Evolutionary conservation across 2,888 invertebrate genomes (phyloP), one percentile per base, ranked within the genome.

Genomic region (Drosophila kuntzei): DNA sequence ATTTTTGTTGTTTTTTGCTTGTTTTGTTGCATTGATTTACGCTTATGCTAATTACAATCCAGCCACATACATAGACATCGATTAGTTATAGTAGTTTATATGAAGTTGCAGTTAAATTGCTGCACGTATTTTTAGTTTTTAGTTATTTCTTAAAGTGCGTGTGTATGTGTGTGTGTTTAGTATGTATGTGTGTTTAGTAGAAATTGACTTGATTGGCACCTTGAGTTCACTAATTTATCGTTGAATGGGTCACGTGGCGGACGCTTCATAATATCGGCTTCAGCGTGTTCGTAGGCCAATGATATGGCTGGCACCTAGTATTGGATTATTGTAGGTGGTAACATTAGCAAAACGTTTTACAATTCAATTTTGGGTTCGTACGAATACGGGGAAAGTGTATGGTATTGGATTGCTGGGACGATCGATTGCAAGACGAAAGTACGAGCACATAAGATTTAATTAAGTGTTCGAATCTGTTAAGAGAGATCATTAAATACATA

Each of bases 241-340:
- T 94, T 95, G 93, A 94, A 94, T 85, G 96, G 96, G 93, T 96
- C 95, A 94, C 96, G 94, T 91, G 96, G 96, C 90, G 95, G 95
- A 91, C 96, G 94, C 94, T 96, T 96, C 96, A 96, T 96, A 93
- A 97, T 97, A 94, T 97, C 96, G 90, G 95, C 95, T 93, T 96
- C 96, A 82, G 96, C 96, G 93, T 95, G 95, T 94, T 97, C 96
- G 93, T 96, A 97, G 92, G 96, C 96, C 93, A 97, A 94, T 86
- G 96, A 96, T 93, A 97, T 97, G 92, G 96, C 96, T 90, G 96
- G 96, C 93, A 94, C 93, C 94, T 92, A 90, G 69, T 88, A 83
- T 75, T 87, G 71, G 76, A 83, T 79, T 76, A 75, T 80, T 71
- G 69, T 73, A 84, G 85, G 71, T 83, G 72, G 69, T 84, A 86